These are phyloP conservation scores for Butorides virescens DNA, from an alignment of 2,113 vertebrate species.

Conservation along the genomic window DNA sequence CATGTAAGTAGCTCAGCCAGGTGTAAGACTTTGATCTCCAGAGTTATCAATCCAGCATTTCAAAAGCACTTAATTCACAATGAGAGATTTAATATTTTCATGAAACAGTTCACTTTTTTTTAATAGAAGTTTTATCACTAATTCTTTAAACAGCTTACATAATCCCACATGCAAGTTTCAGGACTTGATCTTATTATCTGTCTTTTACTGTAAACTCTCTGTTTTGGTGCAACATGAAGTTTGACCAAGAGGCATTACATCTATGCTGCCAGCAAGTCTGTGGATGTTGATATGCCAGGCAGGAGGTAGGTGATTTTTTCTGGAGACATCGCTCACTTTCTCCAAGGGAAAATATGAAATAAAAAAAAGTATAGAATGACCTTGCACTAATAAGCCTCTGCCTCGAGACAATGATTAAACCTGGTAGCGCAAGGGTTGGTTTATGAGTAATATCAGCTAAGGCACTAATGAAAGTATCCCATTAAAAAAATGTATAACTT, in stretches of 20 bases:
- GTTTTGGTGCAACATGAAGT: slow-evolving; percentile 28
- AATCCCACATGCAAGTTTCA: slow-evolving; percentile 4
- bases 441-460: slow-evolving; percentile 60
- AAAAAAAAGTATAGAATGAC: slow-evolving; percentile 59
- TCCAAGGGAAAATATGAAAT: slow-evolving; percentile 48
- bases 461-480: slow-evolving; percentile 58
- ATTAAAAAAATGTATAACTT: slow-evolving; percentile 63
- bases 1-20: slow-evolving; percentile 9
- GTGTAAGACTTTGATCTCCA: slow-evolving; percentile 47
- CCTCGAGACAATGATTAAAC: slow-evolving; percentile 65
- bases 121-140: slow-evolving; percentile 32
- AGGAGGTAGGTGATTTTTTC: slow-evolving; percentile 55
- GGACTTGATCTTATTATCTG: slow-evolving; percentile 42
- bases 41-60: slow-evolving; percentile 23
- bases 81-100: neutral
- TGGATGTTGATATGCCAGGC: slow-evolving; percentile 61
- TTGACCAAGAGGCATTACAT: slow-evolving; percentile 49
- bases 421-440: slow-evolving; percentile 27
- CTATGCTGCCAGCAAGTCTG: slow-evolving; percentile 54
- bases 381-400: slow-evolving; percentile 66
- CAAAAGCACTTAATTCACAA: slow-evolving; percentile 28
- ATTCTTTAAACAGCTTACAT: slow-evolving; percentile 22
- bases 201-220: slow-evolving; percentile 18
- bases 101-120: neutral
- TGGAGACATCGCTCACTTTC: slow-evolving; percentile 23